Base-by-base conservation (phyloP, 1,140 invertebrate species). In the Meloidogyne chitwoodi region DNA sequence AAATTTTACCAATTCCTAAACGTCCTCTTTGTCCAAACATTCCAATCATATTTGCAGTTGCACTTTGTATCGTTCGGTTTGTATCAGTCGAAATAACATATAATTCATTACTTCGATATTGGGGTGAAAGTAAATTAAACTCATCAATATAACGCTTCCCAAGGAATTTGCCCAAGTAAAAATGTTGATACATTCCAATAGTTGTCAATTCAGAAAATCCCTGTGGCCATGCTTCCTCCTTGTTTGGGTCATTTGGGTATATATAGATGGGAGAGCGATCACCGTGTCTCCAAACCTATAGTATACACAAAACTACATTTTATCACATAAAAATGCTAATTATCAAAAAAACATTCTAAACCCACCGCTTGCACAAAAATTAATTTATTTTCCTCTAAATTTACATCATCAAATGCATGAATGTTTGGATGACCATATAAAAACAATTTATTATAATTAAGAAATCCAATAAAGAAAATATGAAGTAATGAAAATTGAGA, bases 121-220 rank as follows among this genome's bases (percentile, higher is more conserved):
- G 74, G 14, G 74, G 68, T 11, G 66, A 68, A 62, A 76, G 27
- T 1, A 76, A 34, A 12, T 34, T 24, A 19, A 56, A 22, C 19
- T 76, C 31, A 38, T 76, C 74, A 12, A 76, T 62, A 48, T 76
- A 76, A 3, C 74, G 29, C 24, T 94, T 93, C 73, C 96, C 90
- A 73, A 99, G 89, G 88, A 98, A 99, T 80, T 93, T 89, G 0
- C 92, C 95, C 10, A 76, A 44, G 16, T 71, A n/a, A 19, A 76
- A 27, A 6, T 76, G 74, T 29, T 76, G 66, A 14, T 41, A 19
- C 74, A 76, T 76, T 48, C 74, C 74, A 2, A 31, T 12, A 11
- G 74, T 62, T 22, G 74, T 76, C 4, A 76, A 22, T 62, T 76
- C 62, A n/a, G 71, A 38, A 61, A 76, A 76, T 24, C 74, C 68